A percentile compares a stretch with the other conserved stretches of the same genome.
phyloP scores from a whole-genome alignment of 2,888 invertebrate genomes.

The Lycophotia porphyrea region DNA sequence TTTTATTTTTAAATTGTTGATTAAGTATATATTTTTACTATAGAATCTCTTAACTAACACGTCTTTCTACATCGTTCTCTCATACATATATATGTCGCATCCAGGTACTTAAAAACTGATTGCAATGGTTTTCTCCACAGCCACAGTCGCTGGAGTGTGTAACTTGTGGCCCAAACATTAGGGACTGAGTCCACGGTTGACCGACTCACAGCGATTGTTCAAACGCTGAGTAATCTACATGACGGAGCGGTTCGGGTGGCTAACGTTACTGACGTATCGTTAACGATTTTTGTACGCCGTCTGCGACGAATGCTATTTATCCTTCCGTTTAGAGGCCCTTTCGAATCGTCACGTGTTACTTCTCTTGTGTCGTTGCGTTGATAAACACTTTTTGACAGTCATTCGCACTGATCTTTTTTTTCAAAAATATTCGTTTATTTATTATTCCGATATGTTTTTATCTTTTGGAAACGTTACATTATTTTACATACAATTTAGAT shows the following conservation, averaged over 20 bases:
- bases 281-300: conserved; percentile 29
- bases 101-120: too few relatives aligned
- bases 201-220: conserved; percentile 1
- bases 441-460: too few relatives aligned
- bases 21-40: too few relatives aligned
- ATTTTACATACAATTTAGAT: background rate
- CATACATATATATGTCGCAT: too few relatives aligned
- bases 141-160: background rate
- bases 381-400: background rate
- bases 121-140: background rate
- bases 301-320: conserved; percentile 16
- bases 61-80: too few relatives aligned
- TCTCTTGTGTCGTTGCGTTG: background rate
- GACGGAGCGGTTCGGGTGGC: conserved; percentile 4
- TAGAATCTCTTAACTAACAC: too few relatives aligned
- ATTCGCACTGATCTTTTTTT: background rate
- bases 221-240: conserved; percentile 35
- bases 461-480: background rate
- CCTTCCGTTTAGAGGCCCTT: background rate
- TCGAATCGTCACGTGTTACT: background rate
- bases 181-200: conserved; percentile 9
- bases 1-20: background rate
- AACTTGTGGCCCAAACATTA: background rate
- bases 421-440: too few relatives aligned
- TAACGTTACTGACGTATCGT: conserved; percentile 24